A percentile compares a stretch with the other conserved stretches of the same genome.
Conservation (phyloP, 2,797 vertebrate species). For the Molossus alvarezi region DNA sequence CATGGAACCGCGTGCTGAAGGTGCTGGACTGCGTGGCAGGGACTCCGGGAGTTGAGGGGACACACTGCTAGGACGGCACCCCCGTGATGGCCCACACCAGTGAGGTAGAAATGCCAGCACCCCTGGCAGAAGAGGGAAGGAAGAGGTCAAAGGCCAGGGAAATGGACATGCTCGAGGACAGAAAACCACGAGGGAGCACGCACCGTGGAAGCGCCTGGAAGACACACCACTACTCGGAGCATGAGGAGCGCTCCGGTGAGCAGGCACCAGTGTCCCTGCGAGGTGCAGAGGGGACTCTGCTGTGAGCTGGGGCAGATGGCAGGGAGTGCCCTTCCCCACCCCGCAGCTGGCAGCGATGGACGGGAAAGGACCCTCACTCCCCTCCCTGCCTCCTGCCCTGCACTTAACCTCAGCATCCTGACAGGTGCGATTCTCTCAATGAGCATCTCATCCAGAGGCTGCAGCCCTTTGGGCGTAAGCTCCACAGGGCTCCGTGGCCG, state of each 20-base stretch:
- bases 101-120: background rate
- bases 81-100: rapidly evolving
- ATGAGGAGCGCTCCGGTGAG: background rate
- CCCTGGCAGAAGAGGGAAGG: background rate
- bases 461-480: background rate
- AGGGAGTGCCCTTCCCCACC: background rate
- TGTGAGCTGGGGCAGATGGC: background rate
- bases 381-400: too few species aligned
- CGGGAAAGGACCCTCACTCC: too few species aligned
- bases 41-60: background rate
- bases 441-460: background rate
- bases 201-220: background rate
- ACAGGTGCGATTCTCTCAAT: rapidly evolving
- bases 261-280: too few species aligned
- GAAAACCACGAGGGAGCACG: background rate
- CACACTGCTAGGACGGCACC: background rate
- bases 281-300: background rate
- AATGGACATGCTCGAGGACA: background rate
- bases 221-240: background rate
- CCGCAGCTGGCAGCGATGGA: background rate
- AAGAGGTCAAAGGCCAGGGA: background rate
- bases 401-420: background rate
- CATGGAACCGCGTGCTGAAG: rapidly evolving
- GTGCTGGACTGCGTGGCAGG: too few species aligned
- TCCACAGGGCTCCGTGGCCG: rapidly evolving